Evolutionary conservation across 2,113 vertebrate genomes (phyloP).

Genomic region (Pseudolaguvia tuberculata): DNA sequence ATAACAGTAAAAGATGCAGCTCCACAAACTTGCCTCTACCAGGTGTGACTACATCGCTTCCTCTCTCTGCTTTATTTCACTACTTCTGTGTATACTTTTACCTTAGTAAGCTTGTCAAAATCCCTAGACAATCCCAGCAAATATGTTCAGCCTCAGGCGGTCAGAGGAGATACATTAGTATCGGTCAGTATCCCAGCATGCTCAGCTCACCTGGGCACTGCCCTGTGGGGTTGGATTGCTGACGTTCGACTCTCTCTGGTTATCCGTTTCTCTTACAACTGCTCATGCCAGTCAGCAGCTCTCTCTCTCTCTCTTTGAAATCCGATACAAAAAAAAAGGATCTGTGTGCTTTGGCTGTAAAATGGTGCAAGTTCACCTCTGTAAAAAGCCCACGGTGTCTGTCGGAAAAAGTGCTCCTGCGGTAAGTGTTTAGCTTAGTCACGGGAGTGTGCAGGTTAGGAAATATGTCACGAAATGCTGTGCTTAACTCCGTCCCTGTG

Average conservation of each 20-base stretch:
- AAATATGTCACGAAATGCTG: conserved; percentile 1
- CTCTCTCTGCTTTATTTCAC: conserved; percentile 16
- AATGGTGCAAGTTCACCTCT: conserved; percentile 11
- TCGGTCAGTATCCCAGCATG: conserved; percentile 50
- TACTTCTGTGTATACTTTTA: background rate
- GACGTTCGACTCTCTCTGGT: conserved; percentile 25
- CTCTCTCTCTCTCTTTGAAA: conserved; percentile 25
- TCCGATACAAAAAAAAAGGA: conserved; percentile 11
- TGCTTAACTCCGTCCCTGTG: background rate
- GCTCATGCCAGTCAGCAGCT: conserved; percentile 42
- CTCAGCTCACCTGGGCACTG: conserved; percentile 47
- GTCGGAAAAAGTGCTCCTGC: background rate
- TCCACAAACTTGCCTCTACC: conserved; percentile 27
- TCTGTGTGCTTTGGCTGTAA: conserved; percentile 1
- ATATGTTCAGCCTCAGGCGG: conserved; percentile 46
- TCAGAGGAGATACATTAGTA: conserved; percentile 48
- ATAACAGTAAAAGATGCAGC: conserved; percentile 45
- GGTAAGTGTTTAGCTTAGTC: background rate
- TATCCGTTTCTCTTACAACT: conserved; percentile 16
- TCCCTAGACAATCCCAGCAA: conserved; percentile 33
- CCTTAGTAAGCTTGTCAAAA: background rate
- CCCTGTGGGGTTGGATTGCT: conserved; percentile 25
- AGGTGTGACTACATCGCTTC: conserved; percentile 30
- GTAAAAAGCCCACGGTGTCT: background rate
- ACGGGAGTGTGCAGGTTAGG: background rate